A percentile compares a stretch with the other conserved stretches of the same genome.
Conservation (phyloP, 2,113 vertebrate genomes). For the Phylloscopus whistleri region DNA sequence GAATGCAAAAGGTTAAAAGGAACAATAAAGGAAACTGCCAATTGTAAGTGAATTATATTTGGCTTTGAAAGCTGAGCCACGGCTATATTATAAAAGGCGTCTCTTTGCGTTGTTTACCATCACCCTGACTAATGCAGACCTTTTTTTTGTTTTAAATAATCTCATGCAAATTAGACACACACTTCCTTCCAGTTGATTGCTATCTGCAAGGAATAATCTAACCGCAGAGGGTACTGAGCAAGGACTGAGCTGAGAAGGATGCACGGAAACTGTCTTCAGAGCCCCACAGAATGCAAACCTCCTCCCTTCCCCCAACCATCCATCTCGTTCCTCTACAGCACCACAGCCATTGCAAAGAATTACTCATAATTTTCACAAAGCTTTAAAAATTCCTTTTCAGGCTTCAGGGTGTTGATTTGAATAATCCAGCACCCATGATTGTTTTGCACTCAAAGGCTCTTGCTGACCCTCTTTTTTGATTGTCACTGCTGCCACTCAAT, state of each 20-base stretch:
- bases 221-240: constrained; percentile 72
- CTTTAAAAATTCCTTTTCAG: constrained; percentile 11
- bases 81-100: constrained; percentile 80
- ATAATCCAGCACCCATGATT: not conserved
- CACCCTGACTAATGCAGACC: constrained; percentile 83
- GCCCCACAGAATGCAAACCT: constrained; percentile 58
- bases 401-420: not conserved
- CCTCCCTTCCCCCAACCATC: not conserved
- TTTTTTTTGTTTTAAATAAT: constrained; percentile 87
- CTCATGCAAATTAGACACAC: constrained; percentile 88
- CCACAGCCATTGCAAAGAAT: constrained; percentile 35
- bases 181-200: constrained; percentile 87
- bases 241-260: constrained; percentile 70
- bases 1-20: constrained; percentile 79
- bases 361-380: constrained; percentile 47
- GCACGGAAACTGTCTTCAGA: constrained; percentile 36
- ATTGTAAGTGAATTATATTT: constrained; percentile 81
- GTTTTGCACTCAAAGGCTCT: not conserved
- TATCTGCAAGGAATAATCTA: constrained; percentile 86
- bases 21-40: constrained; percentile 76
- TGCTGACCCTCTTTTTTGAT: not conserved
- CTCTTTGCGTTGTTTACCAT: constrained; percentile 80
- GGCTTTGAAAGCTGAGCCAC: constrained; percentile 75
- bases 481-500: not conserved
- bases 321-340: not conserved